Base-by-base conservation (phyloP, 2,888 invertebrate genomes). In the Clistopyga incitator region DNA sequence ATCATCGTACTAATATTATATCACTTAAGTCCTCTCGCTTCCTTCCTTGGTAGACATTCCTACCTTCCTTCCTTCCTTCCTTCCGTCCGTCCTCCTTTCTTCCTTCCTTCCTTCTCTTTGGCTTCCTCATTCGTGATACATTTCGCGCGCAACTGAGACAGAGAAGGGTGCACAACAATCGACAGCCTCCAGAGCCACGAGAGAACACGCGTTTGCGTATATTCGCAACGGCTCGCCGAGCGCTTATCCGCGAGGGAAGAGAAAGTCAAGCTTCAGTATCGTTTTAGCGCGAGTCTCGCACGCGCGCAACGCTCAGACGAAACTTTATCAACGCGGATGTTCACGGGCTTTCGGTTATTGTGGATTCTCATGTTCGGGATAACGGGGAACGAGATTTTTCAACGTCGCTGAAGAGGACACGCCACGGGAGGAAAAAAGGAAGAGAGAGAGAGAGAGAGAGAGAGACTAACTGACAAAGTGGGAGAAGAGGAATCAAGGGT, bases 251-350 rank as follows among this genome's bases (percentile, higher is more conserved):
- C 70, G 67, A 50, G 81, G 59, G 84, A 61, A 74, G 79, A 78
- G 75, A 82, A 77, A 82, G 78, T 65, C 54, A 74, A 75, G 45
- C 75, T 75, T 80, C 84, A 84, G 84, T 84, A 82, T 84, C 84
- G 81, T 84, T 81, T 74, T 78, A 84, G 84, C 84, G 81, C 65
- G 84, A 71, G 84, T 71, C 78, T 78, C 78, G 81, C 68, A 81
- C 78, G 78, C 75, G 81, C 81, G 78, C 75, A 20, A 38, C 23
- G 18, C 2, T 20, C 45, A 20, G 45, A 20, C 45, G 10, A 11
- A 11, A 38, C 75, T 6, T 18, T 34, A 18, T 18, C 68, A 29
- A 6, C 29, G 50, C 50, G 74, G 6, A 50, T 29, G 50, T 50
- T 52, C 34, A 20, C 4, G 2, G 2, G 42, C 11, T 42, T 65